Conservation (phyloP, 2,113 vertebrate genomes). For the Myxocyprinus asiaticus region DNA sequence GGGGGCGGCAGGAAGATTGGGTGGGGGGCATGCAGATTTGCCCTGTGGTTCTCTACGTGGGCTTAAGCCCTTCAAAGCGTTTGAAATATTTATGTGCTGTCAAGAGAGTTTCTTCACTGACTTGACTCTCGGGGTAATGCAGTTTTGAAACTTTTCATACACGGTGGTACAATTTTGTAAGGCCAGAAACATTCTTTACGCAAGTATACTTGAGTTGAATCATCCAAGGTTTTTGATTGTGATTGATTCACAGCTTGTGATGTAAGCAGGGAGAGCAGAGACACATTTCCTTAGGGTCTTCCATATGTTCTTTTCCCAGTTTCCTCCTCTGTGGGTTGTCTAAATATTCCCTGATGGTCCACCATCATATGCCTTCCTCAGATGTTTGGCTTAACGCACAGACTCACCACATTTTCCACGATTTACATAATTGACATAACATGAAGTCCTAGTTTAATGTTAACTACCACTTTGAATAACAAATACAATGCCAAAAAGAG, state of each 20-base stretch:
- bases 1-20: neutral
- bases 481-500: neutral
- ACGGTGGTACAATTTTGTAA: neutral
- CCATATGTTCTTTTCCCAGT: constrained; percentile 39
- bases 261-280: neutral
- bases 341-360: neutral
- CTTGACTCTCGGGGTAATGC: constrained; percentile 15
- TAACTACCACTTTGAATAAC: neutral
- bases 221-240: neutral
- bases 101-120: constrained; percentile 14
- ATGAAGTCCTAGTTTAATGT: no score
- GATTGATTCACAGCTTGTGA: neutral
- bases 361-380: constrained; percentile 24
- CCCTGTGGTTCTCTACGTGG: constrained; percentile 25
- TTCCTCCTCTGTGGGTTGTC: neutral
- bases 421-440: constrained; percentile 23
- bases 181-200: no score
- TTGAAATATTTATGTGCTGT: constrained; percentile 43
- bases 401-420: neutral
- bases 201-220: neutral
- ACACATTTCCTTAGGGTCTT: constrained; percentile 23
- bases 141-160: constrained; percentile 18
- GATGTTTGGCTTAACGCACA: constrained; percentile 19
- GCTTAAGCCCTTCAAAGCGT: neutral
- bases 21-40: neutral